These are phyloP conservation scores for Oikopleura vanhoeffeni DNA, from an alignment of 23 tunicate species.

Conservation along the genomic window DNA sequence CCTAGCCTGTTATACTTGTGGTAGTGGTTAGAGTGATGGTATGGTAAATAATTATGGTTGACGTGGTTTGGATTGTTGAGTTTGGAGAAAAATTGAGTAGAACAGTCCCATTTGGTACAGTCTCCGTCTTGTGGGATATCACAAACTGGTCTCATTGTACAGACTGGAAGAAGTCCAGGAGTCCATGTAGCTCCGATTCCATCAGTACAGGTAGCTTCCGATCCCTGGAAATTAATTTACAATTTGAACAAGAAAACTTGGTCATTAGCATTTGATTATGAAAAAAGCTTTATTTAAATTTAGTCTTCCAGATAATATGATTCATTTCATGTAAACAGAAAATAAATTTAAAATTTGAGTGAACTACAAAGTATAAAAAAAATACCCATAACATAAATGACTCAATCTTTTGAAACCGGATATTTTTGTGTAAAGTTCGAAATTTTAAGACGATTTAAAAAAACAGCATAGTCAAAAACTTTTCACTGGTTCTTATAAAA, in stretches of 20 bases:
- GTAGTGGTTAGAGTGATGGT: too few relatives aligned
- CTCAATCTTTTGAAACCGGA: neutral
- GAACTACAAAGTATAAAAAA: too few relatives aligned
- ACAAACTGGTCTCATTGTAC: neutral
- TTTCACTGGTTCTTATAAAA: too few relatives aligned
- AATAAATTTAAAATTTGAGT: too few relatives aligned
- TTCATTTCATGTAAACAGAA: neutral
- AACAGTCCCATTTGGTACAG: conserved; percentile 11
- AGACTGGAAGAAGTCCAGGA: neutral
- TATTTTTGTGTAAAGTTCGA: too few relatives aligned
- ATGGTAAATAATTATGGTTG: too few relatives aligned
- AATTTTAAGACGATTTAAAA: too few relatives aligned
- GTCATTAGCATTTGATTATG: neutral
- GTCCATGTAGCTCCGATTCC: neutral
- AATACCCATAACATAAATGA: too few relatives aligned
- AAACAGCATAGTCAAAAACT: too few relatives aligned
- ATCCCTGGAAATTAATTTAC: neutral
- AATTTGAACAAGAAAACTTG: neutral
- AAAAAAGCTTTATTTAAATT: neutral
- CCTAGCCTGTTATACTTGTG: too few relatives aligned
- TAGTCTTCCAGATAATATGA: neutral
- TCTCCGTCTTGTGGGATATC: neutral
- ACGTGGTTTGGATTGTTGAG: neutral
- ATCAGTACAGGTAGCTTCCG: neutral
- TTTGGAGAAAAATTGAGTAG: neutral